A percentile compares a stretch with the other conserved stretches of the same genome.
Conservation (phyloP, 1,140 invertebrate genomes). For the Patella vulgata region DNA sequence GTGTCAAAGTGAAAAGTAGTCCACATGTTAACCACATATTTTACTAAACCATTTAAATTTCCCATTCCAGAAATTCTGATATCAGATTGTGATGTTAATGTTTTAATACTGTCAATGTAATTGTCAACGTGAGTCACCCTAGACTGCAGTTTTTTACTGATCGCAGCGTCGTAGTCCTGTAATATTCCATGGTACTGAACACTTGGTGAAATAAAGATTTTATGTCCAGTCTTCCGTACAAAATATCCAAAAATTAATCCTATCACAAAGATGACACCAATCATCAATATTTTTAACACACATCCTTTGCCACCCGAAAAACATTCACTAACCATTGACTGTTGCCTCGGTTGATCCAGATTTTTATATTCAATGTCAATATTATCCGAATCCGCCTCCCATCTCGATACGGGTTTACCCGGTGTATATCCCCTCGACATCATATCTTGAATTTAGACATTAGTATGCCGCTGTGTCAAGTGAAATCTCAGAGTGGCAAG, state of each 20-base stretch:
- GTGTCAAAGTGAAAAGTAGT: constrained; percentile 46
- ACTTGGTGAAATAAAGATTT: too few species aligned
- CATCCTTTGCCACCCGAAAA: constrained; percentile 27
- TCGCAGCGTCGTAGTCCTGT: constrained; percentile 32
- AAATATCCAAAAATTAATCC: constrained; percentile 51
- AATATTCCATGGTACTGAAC: neutral
- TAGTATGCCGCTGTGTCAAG: too few species aligned
- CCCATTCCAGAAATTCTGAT: constrained; percentile 51
- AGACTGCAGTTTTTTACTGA: constrained; percentile 34
- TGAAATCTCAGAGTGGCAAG: too few species aligned
- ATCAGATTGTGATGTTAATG: constrained; percentile 8
- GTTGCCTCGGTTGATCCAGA: constrained; percentile 37
- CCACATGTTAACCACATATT: constrained; percentile 45
- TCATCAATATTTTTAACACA: constrained; percentile 33
- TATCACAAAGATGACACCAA: constrained; percentile 31
- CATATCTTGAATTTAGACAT: constrained; percentile 21
- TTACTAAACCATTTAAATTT: constrained; percentile 41
- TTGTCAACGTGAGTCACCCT: constrained; percentile 36
- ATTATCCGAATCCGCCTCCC: constrained; percentile 60
- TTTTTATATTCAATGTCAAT: constrained; percentile 62
- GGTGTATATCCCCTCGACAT: constrained; percentile 54
- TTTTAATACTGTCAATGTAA: constrained; percentile 44
- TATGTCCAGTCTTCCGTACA: constrained; percentile 23
- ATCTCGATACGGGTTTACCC: constrained; percentile 56
- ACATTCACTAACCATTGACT: constrained; percentile 23